Evolutionary conservation across 2,888 invertebrate genomes (phyloP).

Genomic region (Nomada fabriciana): DNA sequence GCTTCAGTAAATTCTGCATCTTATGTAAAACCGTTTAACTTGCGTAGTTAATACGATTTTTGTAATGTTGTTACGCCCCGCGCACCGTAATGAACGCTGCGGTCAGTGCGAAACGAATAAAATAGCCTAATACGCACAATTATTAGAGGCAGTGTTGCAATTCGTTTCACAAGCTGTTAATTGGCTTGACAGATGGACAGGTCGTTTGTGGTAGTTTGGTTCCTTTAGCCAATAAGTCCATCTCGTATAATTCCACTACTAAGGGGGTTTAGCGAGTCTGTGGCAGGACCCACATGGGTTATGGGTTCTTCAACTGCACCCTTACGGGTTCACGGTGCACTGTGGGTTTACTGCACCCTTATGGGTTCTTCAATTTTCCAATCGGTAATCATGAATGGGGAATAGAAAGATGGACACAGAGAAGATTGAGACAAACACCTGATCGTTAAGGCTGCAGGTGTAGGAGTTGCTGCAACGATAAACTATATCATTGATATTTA

Average conservation of each 20-base stretch:
- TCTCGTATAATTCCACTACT: conserved; percentile 63
- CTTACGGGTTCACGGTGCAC: conserved; percentile 47
- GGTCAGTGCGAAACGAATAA: conserved; percentile 34
- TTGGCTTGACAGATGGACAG: conserved; percentile 79
- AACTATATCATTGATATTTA: conserved; percentile 1
- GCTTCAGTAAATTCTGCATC: too few species aligned
- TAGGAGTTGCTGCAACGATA: background rate
- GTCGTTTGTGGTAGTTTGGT: conserved; percentile 76
- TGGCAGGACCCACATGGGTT: too few species aligned
- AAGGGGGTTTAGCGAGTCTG: conserved; percentile 62
- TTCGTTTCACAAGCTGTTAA: conserved; percentile 75
- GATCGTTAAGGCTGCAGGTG: background rate
- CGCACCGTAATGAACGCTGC: background rate
- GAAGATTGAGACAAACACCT: background rate
- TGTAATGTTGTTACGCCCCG: too few species aligned
- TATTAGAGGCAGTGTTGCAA: conserved; percentile 60
- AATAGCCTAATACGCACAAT: conserved; percentile 49
- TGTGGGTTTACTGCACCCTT: too few species aligned
- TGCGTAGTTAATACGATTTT: too few species aligned
- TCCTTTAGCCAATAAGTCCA: conserved; percentile 76
- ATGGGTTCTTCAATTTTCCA: conserved; percentile 61
- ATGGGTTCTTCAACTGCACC: conserved; percentile 53
- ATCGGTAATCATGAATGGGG: conserved; percentile 39
- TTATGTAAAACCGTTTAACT: too few species aligned
- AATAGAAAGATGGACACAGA: conserved; percentile 15